Percentiles rank a stretch among this genome's conserved stretches.
phyloP scores from a whole-genome alignment of 2,888 invertebrate species.

The Ormyrus pomaceus region DNA sequence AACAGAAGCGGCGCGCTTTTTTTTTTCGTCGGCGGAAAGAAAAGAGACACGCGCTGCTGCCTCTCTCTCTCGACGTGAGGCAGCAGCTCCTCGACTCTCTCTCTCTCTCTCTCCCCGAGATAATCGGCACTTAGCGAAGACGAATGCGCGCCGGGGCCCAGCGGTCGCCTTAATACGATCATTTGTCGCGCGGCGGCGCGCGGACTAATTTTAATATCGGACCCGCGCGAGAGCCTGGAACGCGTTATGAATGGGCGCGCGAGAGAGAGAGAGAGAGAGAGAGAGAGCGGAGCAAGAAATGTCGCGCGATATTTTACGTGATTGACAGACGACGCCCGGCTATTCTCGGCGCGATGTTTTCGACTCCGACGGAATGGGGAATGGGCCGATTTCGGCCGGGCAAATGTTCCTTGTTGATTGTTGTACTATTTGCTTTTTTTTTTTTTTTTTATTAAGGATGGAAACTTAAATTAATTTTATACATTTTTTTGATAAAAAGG shows the following conservation, averaged over 20 bases:
- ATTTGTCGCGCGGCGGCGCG: slow-evolving; percentile 55
- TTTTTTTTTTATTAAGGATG: background rate
- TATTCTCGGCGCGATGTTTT: no score
- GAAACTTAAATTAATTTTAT: background rate
- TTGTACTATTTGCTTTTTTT: slow-evolving; percentile 7
- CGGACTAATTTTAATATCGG: slow-evolving; percentile 52
- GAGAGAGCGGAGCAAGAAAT: background rate
- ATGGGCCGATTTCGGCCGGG: no score
- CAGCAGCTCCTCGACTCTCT: slow-evolving; percentile 41
- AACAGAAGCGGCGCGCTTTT: slow-evolving; percentile 43
- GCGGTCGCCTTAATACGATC: slow-evolving; percentile 56
- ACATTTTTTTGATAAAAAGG: no score
- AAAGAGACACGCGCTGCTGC: slow-evolving; percentile 25
- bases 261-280: background rate
- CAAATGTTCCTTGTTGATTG: no score
- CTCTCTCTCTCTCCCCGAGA: slow-evolving; percentile 49
- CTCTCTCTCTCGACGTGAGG: slow-evolving; percentile 30
- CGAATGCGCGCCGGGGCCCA: slow-evolving; percentile 58
- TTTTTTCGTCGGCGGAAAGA: slow-evolving; percentile 22
- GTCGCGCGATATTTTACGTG: slow-evolving; percentile 15
- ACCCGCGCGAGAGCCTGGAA: background rate
- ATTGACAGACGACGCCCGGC: slow-evolving; percentile 36
- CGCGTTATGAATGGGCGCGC: background rate
- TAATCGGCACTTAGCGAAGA: slow-evolving; percentile 62
- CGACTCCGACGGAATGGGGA: no score